A percentile compares a stretch with the other conserved stretches of the same genome.
These are phyloP conservation scores for Watsonalla cultraria DNA, from an alignment of 2,888 invertebrate species.

Conservation along the genomic window DNA sequence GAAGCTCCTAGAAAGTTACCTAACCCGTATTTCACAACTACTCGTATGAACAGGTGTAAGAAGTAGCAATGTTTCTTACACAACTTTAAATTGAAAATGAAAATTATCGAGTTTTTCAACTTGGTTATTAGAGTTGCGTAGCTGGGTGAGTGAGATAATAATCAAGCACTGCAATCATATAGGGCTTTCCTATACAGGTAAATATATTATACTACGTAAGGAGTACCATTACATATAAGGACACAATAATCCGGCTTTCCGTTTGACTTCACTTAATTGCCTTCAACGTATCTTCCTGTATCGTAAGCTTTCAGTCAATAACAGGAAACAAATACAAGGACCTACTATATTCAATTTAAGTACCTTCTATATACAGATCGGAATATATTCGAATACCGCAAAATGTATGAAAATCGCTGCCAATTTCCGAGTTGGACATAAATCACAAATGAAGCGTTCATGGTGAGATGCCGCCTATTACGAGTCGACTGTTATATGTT, in stretches of 20 bases:
- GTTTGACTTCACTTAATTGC: not conserved
- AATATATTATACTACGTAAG: no score
- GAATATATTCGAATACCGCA: conserved; percentile 10
- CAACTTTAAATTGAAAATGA: not conserved
- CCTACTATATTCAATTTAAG: not conserved
- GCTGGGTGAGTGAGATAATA: no score
- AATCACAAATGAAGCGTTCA: conserved; percentile 31
- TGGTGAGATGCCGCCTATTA: conserved; percentile 29
- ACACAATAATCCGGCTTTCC: not conserved
- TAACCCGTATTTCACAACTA: conserved; percentile 3
- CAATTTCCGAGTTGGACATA: conserved; percentile 29
- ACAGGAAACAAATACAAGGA: not conserved
- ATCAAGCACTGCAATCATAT: no score
- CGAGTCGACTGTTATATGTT: conserved; percentile 18
- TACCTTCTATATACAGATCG: not conserved
- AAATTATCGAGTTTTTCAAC: not conserved
- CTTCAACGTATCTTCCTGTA: not conserved
- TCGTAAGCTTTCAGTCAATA: not conserved
- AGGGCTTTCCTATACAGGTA: no score
- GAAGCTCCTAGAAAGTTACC: conserved; percentile 12
- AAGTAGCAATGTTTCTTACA: not conserved
- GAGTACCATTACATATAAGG: no score
- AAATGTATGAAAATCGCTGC: conserved; percentile 28
- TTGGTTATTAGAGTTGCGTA: no score
- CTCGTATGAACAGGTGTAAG: not conserved